Evolutionary conservation across 2,888 invertebrate species (phyloP), one percentile per base, ranked within the genome.

Genomic region (Lydus trimaculatus): DNA sequence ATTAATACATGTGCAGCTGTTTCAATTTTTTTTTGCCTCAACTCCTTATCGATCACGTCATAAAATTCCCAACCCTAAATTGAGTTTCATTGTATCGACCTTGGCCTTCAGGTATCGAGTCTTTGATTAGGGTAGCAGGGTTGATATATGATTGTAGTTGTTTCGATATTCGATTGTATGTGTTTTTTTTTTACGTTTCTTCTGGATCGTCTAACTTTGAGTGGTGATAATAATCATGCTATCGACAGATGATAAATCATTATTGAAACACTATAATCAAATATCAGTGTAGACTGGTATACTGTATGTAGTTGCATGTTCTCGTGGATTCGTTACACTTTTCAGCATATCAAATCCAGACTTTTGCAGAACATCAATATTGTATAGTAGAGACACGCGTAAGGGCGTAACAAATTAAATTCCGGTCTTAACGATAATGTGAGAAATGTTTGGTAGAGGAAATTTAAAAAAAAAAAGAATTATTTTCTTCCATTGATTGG

Each of bases 321-420:
- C 11, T 23, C 11, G 8, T 20, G 2, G 20, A 52, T 52, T 52
- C 11, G 48, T 11, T 52, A 23, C 48, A 52, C 20, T 23, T 23
- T 52, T 8, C 48, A 52, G 23, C 48, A 23, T 20, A 52, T 52
- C 48, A 52, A 52, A 52, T 52, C 20, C 20, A 52, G 48, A 43
- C 43, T 43, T 43, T 43, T 17, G 17, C 17, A 17, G 17, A n/a
- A 43, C 43, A 17, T 17, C 43, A n/a, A 28, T 28, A 28, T 28
- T 3, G n/a, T n/a, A n/a, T n/a, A n/a, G n/a, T n/a, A 17, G 2
- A 56, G 64, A 62, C 70, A 70, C 70, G 70, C 65, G 70, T 63
- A 70, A 61, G 63, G 70, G 70, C 64, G 65, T 67, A 67, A 65
- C 70, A 56, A 70, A 70, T 67, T 67, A 63, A 67, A 70, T 70